These are phyloP conservation scores for Melopsittacus undulatus DNA, from an alignment of 2,797 vertebrate genomes.

Conservation along the genomic window DNA sequence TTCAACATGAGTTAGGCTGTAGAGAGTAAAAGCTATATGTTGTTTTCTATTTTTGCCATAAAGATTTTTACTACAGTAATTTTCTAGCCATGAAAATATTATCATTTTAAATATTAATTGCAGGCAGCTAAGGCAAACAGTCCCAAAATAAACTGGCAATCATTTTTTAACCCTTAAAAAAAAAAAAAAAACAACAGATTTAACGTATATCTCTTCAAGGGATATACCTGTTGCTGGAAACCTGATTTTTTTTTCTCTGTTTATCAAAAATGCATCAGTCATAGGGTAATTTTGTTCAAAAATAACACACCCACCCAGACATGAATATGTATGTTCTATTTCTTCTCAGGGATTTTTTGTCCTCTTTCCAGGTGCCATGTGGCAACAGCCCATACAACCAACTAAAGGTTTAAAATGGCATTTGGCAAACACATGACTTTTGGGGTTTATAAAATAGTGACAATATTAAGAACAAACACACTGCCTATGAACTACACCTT, in stretches of 20 bases:
- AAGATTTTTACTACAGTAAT: neutral
- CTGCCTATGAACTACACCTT: neutral
- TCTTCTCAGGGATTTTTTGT: neutral
- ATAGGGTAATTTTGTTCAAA: neutral
- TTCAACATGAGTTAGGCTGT: neutral
- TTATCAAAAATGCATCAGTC: neutral
- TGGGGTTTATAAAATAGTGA: neutral
- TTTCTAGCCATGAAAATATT: neutral
- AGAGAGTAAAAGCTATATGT: neutral
- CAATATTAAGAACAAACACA: neutral
- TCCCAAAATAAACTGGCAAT: neutral
- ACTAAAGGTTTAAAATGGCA: neutral
- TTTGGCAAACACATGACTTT: neutral
- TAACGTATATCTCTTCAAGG: neutral
- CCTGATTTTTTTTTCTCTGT: neutral
- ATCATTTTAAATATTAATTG: neutral
- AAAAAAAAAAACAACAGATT: neutral
- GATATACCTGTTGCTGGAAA: neutral
- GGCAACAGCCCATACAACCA: neutral
- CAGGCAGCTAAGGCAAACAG: neutral
- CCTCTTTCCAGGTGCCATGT: neutral
- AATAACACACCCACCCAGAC: neutral
- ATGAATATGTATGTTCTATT: neutral
- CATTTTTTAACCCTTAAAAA: neutral
- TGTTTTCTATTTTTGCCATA: neutral